Conservation (phyloP, 2,797 vertebrate species). For the Tapera naevia region DNA sequence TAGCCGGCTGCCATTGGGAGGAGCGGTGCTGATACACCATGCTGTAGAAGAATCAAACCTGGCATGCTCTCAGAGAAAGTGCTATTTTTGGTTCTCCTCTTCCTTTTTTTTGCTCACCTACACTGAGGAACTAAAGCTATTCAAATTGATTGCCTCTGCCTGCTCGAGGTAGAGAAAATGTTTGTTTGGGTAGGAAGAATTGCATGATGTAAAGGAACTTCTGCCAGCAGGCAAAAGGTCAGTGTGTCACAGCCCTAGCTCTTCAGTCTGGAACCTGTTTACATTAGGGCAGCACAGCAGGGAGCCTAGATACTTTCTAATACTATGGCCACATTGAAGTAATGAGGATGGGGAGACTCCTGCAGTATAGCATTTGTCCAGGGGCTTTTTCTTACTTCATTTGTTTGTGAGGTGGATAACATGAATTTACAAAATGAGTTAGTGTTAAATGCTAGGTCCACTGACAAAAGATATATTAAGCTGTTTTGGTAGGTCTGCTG, state of each 20-base stretch:
- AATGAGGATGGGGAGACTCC: background rate
- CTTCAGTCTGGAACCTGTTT: fast-evolving
- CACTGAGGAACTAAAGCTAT: background rate
- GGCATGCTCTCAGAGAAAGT: background rate
- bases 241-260: background rate
- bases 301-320: background rate
- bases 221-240: background rate
- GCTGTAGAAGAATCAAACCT: background rate
- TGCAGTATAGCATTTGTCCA: background rate
- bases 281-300: background rate
- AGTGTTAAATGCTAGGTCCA: background rate
- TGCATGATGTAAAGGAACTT: fast-evolving
- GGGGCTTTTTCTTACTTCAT: background rate
- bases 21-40: background rate
- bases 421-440: background rate
- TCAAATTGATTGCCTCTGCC: background rate
- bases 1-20: constrained; percentile 49
- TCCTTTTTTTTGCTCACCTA: constrained; percentile 22
- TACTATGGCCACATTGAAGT: background rate
- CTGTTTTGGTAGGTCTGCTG: background rate
- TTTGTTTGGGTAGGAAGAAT: background rate
- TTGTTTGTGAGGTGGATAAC: background rate
- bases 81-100: constrained; percentile 29
- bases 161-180: background rate
- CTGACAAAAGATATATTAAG: background rate